Evolutionary conservation across 2,113 vertebrate genomes (phyloP).

Genomic region (Perccottus glenii): DNA sequence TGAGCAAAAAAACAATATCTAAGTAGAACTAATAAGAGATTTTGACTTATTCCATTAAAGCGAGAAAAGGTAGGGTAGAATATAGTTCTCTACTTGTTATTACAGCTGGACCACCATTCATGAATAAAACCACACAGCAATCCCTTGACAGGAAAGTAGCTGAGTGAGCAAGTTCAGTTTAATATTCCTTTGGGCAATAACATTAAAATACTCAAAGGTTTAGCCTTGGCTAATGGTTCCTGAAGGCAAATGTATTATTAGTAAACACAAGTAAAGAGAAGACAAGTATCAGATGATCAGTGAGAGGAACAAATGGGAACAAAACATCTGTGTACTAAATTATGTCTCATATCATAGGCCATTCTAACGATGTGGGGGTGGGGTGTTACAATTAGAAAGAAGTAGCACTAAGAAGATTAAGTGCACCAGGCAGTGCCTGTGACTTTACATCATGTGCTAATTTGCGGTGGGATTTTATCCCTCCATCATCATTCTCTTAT

Average conservation of each 20-base stretch:
- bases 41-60: too few relatives aligned
- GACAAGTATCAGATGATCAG: too few relatives aligned
- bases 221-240: constrained; percentile 23
- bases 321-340: not conserved
- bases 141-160: constrained; percentile 6
- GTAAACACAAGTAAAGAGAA: too few relatives aligned
- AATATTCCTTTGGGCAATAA: constrained; percentile 22
- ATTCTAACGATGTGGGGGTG: constrained; percentile 24
- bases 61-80: not conserved
- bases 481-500: not conserved
- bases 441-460: constrained; percentile 53
- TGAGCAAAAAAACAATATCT: not conserved
- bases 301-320: not conserved
- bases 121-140: constrained; percentile 11
- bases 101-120: not conserved
- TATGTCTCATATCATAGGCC: constrained; percentile 15
- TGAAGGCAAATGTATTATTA: constrained; percentile 57
- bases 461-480: not conserved
- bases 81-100: too few relatives aligned
- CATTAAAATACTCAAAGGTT: constrained; percentile 19
- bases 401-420: constrained; percentile 57
- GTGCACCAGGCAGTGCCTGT: constrained; percentile 55
- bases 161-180: constrained; percentile 7
- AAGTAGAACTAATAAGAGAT: not conserved
- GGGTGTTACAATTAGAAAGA: constrained; percentile 43